A percentile compares a stretch with the other conserved stretches of the same genome.
Conservation (phyloP, 2,113 vertebrate genomes). For the Syngnathus floridae region DNA sequence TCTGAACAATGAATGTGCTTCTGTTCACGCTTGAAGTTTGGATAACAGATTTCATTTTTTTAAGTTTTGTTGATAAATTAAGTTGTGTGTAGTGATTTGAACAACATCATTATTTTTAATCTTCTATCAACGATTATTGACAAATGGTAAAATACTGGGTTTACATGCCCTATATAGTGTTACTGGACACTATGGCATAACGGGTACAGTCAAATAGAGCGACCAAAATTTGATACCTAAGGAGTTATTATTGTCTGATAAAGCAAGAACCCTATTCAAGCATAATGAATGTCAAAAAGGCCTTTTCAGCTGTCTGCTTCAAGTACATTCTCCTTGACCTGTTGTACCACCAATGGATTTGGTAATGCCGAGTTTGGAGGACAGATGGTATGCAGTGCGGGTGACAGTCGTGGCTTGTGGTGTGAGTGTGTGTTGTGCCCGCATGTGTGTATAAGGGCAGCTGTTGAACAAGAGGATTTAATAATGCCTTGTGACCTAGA, state of each 20-base stretch:
- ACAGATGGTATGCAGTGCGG: conserved; percentile 65
- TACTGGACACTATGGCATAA: no score
- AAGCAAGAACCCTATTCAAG: background rate
- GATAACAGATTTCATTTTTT: background rate
- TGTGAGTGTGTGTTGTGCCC: conserved; percentile 20
- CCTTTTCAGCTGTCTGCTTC: conserved; percentile 29
- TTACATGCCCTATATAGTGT: no score
- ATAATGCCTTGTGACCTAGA: conserved; percentile 64
- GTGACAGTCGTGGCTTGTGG: conserved; percentile 32
- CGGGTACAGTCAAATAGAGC: no score
- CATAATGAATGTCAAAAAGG: background rate
- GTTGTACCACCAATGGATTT: conserved; percentile 57
- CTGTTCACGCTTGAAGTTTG: background rate
- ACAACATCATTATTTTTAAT: no score
- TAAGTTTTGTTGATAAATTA: background rate
- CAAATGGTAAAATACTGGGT: no score
- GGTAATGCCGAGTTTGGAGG: conserved; percentile 57
- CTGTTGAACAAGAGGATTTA: conserved; percentile 65
- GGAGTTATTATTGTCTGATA: background rate
- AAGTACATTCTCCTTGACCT: conserved; percentile 47
- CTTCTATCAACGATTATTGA: no score
- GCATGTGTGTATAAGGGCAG: conserved; percentile 31
- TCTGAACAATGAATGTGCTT: background rate
- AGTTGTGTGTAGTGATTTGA: background rate
- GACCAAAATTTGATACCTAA: background rate